Percentiles rank a stretch among this genome's conserved stretches.
phyloP scores from a whole-genome alignment of 1,140 invertebrate species.

The Ectropis grisescens region DNA sequence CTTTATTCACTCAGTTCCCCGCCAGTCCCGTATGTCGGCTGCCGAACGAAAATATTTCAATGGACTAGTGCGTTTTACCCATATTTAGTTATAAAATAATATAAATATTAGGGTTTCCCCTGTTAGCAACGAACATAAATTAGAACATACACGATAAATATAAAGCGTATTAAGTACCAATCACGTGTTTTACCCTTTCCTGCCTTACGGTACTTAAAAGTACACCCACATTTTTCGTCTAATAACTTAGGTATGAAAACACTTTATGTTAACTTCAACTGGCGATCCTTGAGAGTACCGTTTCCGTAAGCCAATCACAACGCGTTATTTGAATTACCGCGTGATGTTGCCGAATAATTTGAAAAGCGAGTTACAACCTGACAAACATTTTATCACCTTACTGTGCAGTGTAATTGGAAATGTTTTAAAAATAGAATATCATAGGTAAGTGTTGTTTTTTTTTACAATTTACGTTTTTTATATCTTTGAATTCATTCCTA shows the following conservation, averaged over 20 bases:
- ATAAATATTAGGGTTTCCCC: too few relatives aligned
- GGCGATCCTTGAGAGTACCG: constrained; percentile 20
- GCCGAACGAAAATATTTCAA: too few relatives aligned
- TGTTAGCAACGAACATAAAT: too few relatives aligned
- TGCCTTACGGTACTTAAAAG: constrained; percentile 18
- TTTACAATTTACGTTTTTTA: constrained; percentile 17
- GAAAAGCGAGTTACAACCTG: constrained; percentile 18
- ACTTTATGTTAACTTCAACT: constrained; percentile 19
- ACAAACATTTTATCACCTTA: constrained; percentile 17
- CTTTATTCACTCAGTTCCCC: too few relatives aligned
- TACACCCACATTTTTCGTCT: constrained; percentile 24
- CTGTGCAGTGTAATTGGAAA: constrained; percentile 19
- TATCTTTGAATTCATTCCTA: constrained; percentile 12
- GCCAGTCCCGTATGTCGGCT: too few relatives aligned
- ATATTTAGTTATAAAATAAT: too few relatives aligned
- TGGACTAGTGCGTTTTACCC: too few relatives aligned
- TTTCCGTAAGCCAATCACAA: constrained; percentile 24
- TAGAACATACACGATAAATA: too few relatives aligned
- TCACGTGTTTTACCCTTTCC: constrained; percentile 10
- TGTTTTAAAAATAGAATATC: constrained; percentile 20
- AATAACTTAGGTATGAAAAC: constrained; percentile 23
- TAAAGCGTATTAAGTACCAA: too few relatives aligned
- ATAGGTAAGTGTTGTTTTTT: constrained; percentile 17
- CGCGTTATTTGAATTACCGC: constrained; percentile 20
- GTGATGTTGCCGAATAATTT: constrained; percentile 14